These are phyloP conservation scores for Chitala chitala DNA, from an alignment of 2,113 vertebrate genomes.

Conservation along the genomic window DNA sequence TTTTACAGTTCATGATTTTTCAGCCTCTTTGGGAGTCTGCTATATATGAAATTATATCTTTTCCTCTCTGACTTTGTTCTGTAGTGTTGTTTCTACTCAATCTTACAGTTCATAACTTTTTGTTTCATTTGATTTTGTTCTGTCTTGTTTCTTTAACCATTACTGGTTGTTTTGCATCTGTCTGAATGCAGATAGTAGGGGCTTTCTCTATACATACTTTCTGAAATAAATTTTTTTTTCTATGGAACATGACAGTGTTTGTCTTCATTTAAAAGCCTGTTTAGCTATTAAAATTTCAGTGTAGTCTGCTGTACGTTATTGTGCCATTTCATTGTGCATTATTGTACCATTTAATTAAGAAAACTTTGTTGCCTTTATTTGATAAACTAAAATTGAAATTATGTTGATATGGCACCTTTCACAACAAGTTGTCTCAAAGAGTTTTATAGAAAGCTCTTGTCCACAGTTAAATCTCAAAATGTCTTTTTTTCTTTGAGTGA, in stretches of 20 bases:
- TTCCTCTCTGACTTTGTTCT: slow-evolving; percentile 17
- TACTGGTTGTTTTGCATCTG: slow-evolving; percentile 15
- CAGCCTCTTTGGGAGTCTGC: slow-evolving; percentile 13
- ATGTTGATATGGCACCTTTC: no score
- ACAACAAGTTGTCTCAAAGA: no score
- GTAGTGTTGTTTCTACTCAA: slow-evolving; percentile 24
- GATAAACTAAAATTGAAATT: no score
- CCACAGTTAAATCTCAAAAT: no score
- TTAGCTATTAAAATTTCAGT: background rate
- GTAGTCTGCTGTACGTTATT: background rate
- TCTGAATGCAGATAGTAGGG: slow-evolving; percentile 21
- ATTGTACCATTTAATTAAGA: background rate
- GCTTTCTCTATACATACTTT: background rate
- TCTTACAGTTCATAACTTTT: slow-evolving; percentile 11
- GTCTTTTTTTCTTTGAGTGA: background rate
- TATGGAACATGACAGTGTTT: slow-evolving; percentile 12
- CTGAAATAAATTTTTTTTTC: slow-evolving; percentile 25
- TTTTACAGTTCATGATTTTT: slow-evolving; percentile 25
- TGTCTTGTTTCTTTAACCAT: slow-evolving; percentile 24
- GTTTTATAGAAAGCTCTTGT: no score
- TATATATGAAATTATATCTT: slow-evolving; percentile 19
- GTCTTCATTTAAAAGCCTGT: background rate
- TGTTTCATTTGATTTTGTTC: slow-evolving; percentile 18
- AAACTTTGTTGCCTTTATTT: background rate
- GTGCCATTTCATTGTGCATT: background rate